Base-by-base conservation (phyloP, 1,140 invertebrate genomes). In the Hydropsyche tenuis region DNA sequence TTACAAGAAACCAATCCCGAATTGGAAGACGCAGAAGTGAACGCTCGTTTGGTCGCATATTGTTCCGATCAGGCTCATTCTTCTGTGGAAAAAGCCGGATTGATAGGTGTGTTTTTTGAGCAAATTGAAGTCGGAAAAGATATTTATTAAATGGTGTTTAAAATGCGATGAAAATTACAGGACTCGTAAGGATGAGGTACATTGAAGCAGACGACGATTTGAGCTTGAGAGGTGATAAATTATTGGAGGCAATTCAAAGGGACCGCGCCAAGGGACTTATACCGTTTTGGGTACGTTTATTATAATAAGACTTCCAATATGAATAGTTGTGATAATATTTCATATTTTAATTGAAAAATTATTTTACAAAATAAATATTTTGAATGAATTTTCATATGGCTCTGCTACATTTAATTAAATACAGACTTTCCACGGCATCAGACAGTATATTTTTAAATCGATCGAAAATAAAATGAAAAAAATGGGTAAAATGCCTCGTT, bases 11-110 rank as follows among this genome's bases (percentile, higher is more conserved):
- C 88, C 9, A 88, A 92, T 79, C 89, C 91, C 1, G 90, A 94
- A 16, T 82, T 92, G 4, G 91, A 94, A 75, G 93, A 95, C 77
- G 91, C 94, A 0, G 95, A 97, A 80, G 92, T 98, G 71, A 96
- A 97, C 81, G 92, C 93, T 1, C 88, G 94, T 75, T 87, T 99
- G 0, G 95, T 99, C 23, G 95, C 92, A 56, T 99, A 99, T 81
- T 98, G 96, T 79, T 98, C 96, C 0, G 96, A 98, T 81, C 93
- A 94, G 86, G 95, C 96, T 0, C 96, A 99, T 83, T 98, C 96
- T 0, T 97, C 96, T 20, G 96, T 99, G 2, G 96, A 98, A 84
- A 99, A 99, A 84, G 95, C 96, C 51, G 95, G 94, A 16, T 83
- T 96, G 1, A 94, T 95, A 78, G 92, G 93, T 80, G 70, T 78